phyloP scores from a whole-genome alignment of 2,797 vertebrate species.

The Arctocebus calabarensis region DNA sequence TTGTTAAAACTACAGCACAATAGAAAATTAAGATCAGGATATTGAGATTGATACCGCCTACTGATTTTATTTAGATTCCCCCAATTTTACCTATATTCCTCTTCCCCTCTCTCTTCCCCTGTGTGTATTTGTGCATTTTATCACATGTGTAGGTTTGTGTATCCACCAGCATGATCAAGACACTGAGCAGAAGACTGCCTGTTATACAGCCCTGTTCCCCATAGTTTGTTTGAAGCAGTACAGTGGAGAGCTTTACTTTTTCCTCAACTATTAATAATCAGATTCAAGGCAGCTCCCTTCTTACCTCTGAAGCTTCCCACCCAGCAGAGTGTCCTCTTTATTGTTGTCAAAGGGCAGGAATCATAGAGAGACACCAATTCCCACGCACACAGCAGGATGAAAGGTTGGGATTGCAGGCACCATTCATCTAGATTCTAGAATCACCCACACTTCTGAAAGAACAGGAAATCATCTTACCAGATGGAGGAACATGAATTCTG shows the following conservation, averaged over 20 bases:
- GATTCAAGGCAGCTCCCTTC: background rate
- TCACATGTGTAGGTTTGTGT: background rate
- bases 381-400: background rate
- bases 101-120: background rate
- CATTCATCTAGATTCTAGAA: slow-evolving; percentile 74
- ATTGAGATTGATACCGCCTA: background rate
- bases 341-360: background rate
- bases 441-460: slow-evolving; percentile 64
- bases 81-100: background rate
- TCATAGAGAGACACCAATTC: background rate
- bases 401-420: background rate
- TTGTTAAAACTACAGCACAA: background rate
- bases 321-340: background rate
- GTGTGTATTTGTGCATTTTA: background rate
- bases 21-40: background rate
- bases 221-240: background rate
- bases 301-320: background rate
- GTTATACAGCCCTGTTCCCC: background rate
- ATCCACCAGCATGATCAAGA: background rate
- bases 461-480: slow-evolving; percentile 63
- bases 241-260: background rate
- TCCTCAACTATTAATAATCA: background rate
- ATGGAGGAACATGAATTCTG: slow-evolving; percentile 52
- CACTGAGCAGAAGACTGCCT: background rate
- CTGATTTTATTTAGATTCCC: background rate